Evolutionary conservation across 2,113 vertebrate genomes (phyloP), one percentile per base, ranked within the genome.

Genomic region (Hemichromis elongatus): DNA sequence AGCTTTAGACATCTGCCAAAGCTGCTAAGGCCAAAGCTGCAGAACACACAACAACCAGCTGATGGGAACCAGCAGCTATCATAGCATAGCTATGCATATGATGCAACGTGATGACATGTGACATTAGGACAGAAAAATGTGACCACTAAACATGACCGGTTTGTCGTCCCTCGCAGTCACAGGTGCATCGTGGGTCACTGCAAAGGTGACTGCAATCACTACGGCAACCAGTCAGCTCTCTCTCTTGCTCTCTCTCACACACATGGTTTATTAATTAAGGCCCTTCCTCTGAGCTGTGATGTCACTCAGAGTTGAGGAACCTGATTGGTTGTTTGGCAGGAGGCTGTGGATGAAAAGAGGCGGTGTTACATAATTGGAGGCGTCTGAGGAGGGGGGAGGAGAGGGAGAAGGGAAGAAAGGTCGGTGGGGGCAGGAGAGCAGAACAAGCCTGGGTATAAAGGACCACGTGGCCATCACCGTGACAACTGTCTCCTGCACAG

Each of bases 381-480:
- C 3, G 7, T 30, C 70, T 61, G 42, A 77, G 57, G 53, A 21
- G 37, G 56, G 30, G 40, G 21, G 28, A 24, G 19, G 21, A 12
- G 8, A 18, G 21, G 12, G n/a, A 24, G 53, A 55, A 24, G n/a
- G 8, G 9, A 21, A 45, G 28, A 37, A 35, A 55, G 53, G 53
- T 55, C 24, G 35, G 37, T 42, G 50, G 73, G 30, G 42, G 21
- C n/a, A n/a, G 19, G 21, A 16, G 24, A 42, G n/a, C 24, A 54
- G 61, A 85, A 45, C 68, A 92, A 95, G 94, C 90, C 94, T 89
- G 92, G 91, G 82, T 92, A 94, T 47, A 78, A 21, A 84, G 26
- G 78, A 77, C 84, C 93, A 93, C 79, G 83, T 94, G 90, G 82
- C 70, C 9, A 53, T 95, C 68, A 53, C 89, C 89, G 92, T 93